Conservation (phyloP, 2,888 invertebrate species). For the Meta bourneti region DNA sequence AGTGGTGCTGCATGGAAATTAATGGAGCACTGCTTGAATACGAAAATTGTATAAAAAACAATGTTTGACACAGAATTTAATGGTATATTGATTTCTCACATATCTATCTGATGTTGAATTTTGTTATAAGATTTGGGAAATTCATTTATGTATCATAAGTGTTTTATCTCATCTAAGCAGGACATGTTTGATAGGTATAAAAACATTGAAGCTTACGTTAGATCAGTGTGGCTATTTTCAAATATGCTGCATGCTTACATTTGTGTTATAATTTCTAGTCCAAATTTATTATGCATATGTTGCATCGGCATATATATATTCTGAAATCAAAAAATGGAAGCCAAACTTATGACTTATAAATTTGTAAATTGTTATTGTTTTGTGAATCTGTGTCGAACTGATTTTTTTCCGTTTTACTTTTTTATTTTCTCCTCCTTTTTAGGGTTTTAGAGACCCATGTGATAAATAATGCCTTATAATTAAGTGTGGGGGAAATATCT, state of each 20-base stretch:
- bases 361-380: slow-evolving; percentile 73
- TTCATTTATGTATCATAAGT: slow-evolving; percentile 51
- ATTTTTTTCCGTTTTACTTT: neutral
- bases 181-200: slow-evolving; percentile 35
- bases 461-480: slow-evolving; percentile 74
- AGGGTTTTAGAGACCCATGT: slow-evolving; percentile 76
- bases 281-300: slow-evolving; percentile 75
- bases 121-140: slow-evolving; percentile 65
- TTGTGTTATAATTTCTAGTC: slow-evolving; percentile 76
- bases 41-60: slow-evolving; percentile 47
- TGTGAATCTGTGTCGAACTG: slow-evolving; percentile 72
- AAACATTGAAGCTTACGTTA: slow-evolving; percentile 24
- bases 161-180: slow-evolving; percentile 35
- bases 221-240: slow-evolving; percentile 63
- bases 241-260: slow-evolving; percentile 71
- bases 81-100: slow-evolving; percentile 69
- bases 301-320: slow-evolving; percentile 71
- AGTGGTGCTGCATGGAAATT: slow-evolving; percentile 68
- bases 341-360: slow-evolving; percentile 68
- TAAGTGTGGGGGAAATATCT: slow-evolving; percentile 71
- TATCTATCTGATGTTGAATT: slow-evolving; percentile 73
- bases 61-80: slow-evolving; percentile 73
- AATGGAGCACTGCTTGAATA: slow-evolving; percentile 48
- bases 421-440: slow-evolving; percentile 60
- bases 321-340: slow-evolving; percentile 74